These are phyloP conservation scores for Passer montanus DNA, from an alignment of 2,113 vertebrate genomes.

Conservation along the genomic window DNA sequence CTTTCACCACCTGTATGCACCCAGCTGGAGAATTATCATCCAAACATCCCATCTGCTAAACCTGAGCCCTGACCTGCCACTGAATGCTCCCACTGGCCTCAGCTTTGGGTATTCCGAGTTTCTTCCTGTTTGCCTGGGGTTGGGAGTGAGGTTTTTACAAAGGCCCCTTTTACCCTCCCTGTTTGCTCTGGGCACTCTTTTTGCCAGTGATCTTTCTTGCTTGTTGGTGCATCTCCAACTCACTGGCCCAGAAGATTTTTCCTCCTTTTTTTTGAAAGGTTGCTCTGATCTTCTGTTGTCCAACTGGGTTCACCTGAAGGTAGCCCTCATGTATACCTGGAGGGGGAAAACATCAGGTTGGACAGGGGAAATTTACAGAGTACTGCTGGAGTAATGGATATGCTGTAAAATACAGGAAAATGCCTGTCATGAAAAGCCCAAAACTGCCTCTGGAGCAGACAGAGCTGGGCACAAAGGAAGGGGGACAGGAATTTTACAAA, in stretches of 20 bases:
- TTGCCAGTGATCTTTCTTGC: not conserved
- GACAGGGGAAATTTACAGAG: not conserved
- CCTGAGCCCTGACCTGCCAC: not conserved
- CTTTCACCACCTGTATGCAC: not conserved
- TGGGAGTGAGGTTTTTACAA: not conserved
- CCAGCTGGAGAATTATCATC: not conserved
- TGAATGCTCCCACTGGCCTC: not conserved
- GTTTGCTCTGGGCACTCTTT: not conserved
- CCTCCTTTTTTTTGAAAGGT: not conserved
- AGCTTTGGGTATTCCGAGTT: not conserved
- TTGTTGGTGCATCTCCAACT: not conserved
- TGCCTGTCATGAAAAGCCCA: not conserved
- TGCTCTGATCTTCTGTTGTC: not conserved
- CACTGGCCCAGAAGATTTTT: not conserved
- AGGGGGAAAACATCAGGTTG: not conserved
- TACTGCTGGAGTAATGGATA: not conserved
- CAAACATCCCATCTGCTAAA: not conserved
- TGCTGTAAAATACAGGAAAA: not conserved
- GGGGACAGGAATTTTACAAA: too few species aligned
- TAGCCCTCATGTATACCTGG: not conserved
- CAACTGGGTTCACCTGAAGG: rapidly evolving
- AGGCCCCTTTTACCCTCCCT: not conserved
- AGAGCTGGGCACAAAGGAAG: too few species aligned
- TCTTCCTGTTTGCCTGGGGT: not conserved
- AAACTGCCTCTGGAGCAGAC: not conserved